Conservation (phyloP, 2,113 vertebrate genomes). For the Fregata magnificens region DNA sequence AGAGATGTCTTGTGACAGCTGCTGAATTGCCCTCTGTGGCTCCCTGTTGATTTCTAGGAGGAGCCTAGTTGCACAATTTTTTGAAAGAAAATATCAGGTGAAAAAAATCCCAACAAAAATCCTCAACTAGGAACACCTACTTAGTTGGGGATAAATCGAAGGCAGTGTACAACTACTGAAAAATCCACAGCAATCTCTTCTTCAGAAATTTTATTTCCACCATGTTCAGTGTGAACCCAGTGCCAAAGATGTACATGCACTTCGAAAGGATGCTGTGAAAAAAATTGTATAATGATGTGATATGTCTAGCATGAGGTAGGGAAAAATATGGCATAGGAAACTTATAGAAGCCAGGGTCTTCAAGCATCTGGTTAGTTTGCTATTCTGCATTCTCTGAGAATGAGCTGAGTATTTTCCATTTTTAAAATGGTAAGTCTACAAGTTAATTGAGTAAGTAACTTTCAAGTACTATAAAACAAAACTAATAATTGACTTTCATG, state of each 20-base stretch:
- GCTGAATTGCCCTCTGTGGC: neutral
- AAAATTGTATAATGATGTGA: neutral
- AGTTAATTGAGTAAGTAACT: conserved; percentile 4
- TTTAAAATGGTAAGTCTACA: neutral
- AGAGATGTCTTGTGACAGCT: neutral
- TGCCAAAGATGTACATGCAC: neutral
- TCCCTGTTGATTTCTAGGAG: neutral
- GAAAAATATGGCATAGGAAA: conserved; percentile 33
- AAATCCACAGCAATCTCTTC: neutral
- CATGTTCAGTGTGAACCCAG: neutral
- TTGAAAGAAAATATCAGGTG: neutral
- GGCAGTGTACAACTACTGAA: neutral
- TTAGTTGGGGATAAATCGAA: neutral
- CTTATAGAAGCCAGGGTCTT: conserved; percentile 1
- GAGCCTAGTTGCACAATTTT: neutral
- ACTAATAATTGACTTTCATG: conserved; percentile 19
- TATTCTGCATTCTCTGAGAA: conserved; percentile 8
- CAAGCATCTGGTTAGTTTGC: neutral
- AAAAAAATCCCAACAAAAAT: neutral
- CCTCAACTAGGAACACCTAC: neutral
- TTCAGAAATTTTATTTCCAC: neutral
- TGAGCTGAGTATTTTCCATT: conserved; percentile 29
- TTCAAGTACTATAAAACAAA: conserved; percentile 17
- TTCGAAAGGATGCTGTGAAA: neutral
- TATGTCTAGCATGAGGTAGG: neutral